A percentile compares a stretch with the other conserved stretches of the same genome.
These are phyloP conservation scores for Podotricha telesiphe DNA, from an alignment of 2,888 invertebrate genomes.

Conservation along the genomic window DNA sequence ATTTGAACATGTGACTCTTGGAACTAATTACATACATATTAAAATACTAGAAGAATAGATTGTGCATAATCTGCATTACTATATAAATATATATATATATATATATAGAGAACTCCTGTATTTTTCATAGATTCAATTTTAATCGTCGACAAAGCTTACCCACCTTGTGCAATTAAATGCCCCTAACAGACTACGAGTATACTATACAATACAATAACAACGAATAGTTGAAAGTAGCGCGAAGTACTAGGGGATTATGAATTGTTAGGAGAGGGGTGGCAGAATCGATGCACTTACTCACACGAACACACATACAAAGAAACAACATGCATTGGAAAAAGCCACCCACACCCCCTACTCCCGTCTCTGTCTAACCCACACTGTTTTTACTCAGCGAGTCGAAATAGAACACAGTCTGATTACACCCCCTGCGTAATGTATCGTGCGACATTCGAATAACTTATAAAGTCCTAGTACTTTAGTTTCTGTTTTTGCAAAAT, in stretches of 20 bases:
- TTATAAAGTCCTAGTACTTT: conserved; percentile 39
- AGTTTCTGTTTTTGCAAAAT: conserved; percentile 45
- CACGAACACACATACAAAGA: conserved; percentile 7
- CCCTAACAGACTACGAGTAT: no score
- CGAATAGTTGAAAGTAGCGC: conserved; percentile 29
- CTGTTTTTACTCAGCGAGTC: neutral
- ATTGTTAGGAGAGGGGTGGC: conserved; percentile 14
- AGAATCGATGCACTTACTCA: conserved; percentile 27
- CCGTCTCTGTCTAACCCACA: conserved; percentile 34
- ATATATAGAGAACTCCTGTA: no score
- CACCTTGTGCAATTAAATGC: no score
- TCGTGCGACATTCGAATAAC: neutral
- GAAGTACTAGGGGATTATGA: conserved; percentile 30
- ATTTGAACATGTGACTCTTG: no score
- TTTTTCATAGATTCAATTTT: no score
- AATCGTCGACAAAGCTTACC: no score
- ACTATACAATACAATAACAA: neutral
- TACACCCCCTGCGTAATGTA: neutral
- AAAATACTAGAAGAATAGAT: no score
- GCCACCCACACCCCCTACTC: conserved; percentile 37
- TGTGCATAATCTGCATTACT: no score
- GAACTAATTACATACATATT: no score
- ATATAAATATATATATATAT: no score
- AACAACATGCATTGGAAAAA: conserved; percentile 44
- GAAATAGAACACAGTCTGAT: conserved; percentile 19